Conservation (phyloP, 2,888 invertebrate genomes). For the Chirona hameri region DNA sequence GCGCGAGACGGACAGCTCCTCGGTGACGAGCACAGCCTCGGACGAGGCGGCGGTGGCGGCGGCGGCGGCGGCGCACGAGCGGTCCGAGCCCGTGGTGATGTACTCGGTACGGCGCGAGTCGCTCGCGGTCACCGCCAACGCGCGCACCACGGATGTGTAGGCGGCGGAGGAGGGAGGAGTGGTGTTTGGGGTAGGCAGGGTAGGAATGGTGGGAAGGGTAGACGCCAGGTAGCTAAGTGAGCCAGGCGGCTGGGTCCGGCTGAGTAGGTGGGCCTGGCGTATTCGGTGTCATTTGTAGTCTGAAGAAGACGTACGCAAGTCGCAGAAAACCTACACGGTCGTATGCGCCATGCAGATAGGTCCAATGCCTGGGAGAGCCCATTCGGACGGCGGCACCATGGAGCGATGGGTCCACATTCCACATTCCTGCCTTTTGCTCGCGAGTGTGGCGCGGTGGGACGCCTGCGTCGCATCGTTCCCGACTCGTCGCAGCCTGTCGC, state of each 20-base stretch:
- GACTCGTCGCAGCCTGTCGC: not conserved
- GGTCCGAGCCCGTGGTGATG: not conserved
- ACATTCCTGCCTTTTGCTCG: no score
- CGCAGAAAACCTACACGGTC: no score
- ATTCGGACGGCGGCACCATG: no score
- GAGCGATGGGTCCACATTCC: no score
- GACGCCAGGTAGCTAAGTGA: not conserved
- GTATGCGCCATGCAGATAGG: no score
- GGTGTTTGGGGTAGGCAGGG: not conserved
- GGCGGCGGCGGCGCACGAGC: not conserved
- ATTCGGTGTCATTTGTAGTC: no score
- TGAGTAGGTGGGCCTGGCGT: not conserved
- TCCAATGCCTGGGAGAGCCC: no score
- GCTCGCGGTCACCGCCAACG: not conserved
- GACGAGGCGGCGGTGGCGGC: not conserved
- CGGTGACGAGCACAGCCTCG: not conserved
- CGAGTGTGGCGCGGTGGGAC: no score
- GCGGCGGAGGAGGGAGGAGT: not conserved
- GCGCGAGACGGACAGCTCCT: conserved; percentile 25
- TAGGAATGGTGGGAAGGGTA: not conserved
- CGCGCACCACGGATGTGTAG: conserved; percentile 11
- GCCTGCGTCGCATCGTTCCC: no score
- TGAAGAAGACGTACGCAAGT: no score
- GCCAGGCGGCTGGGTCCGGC: not conserved
- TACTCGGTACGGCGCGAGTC: not conserved